Evolutionary conservation across 1,140 invertebrate genomes (phyloP), one percentile per base, ranked within the genome.

Genomic region (Charaxes varanes): DNA sequence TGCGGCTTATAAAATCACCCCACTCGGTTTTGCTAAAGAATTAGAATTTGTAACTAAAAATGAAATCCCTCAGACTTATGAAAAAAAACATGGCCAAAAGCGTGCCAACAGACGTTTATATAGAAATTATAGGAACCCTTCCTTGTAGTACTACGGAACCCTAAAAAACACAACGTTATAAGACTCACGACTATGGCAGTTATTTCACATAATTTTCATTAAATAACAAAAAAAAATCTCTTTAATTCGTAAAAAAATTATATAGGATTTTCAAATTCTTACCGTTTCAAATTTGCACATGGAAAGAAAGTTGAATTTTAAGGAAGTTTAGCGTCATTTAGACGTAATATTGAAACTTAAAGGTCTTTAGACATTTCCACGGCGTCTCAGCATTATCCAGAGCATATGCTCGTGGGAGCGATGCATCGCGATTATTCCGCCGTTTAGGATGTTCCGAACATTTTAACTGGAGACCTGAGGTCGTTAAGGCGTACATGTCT

Each of bases 401-500:
- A 49, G 46, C 52, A 54, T 62, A 54, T 53, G 44, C 54, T 54
- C 41, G 16, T 36, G 62, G 53, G 62, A 23, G 33, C 52, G 55
- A 66, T 73, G 63, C 61, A 70, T 66, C 46, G 60, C 62, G 67
- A 73, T 73, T 73, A 77, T 77, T 70, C 42, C 51, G 35, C 59
- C 63, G 65, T 77, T 77, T 76, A 55, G 59, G 49, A 61, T 48
- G 51, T 51, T 60, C 49, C 30, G 58, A 64, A 62, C 60, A 58
- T 66, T 67, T 56, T 52, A 45, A 53, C 49, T 41, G 42, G 14
- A 47, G 43, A n/a, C n/a, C 40, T 48, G 53, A 43, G 56, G 53
- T 76, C 64, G 68, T 76, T 72, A 69, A 31, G 41, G 51, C 52
- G 46, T 53, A 62, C 59, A 61, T 63, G 60, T 62, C 54, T 59